phyloP scores from a whole-genome alignment of 2,113 vertebrate species.

The Sander lucioperca region DNA sequence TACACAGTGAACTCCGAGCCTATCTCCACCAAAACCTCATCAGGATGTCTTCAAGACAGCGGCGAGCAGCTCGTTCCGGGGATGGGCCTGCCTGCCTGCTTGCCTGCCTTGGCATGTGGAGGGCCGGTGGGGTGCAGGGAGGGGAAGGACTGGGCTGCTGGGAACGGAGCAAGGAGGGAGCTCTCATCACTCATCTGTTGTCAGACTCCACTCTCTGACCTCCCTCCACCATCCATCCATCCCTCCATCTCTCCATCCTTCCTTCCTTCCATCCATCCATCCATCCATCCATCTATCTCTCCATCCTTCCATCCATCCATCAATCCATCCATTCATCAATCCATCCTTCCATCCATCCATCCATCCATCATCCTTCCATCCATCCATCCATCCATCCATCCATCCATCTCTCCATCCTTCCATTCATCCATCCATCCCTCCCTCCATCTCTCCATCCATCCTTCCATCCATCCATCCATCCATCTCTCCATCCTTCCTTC shows the following conservation, averaged over 20 bases:
- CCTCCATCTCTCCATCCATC: too few species aligned
- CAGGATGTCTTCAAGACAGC: conserved; percentile 46
- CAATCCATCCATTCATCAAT: too few species aligned
- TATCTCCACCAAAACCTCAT: conserved; percentile 55
- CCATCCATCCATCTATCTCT: not conserved
- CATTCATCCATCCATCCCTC: too few species aligned
- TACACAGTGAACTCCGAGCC: conserved; percentile 49
- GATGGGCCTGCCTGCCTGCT: conserved; percentile 36
- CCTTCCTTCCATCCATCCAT: too few species aligned
- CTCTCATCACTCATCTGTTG: conserved; percentile 76
- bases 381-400: too few species aligned
- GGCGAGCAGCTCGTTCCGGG: conserved; percentile 52
- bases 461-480: not conserved
- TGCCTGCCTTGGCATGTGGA: conserved; percentile 69
- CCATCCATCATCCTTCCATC: not conserved
- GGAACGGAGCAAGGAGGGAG: conserved; percentile 67
- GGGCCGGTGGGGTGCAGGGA: conserved; percentile 61
- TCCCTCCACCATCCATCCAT: conserved; percentile 32
- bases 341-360: too few species aligned
- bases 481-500: too few species aligned
- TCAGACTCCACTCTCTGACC: conserved; percentile 71
- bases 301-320: too few species aligned
- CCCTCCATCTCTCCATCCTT: fast-evolving
- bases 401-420: too few species aligned
- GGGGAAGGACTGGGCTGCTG: conserved; percentile 67